phyloP scores from a whole-genome alignment of 2,797 vertebrate species.

The Pseudochaenichthys georgianus region DNA sequence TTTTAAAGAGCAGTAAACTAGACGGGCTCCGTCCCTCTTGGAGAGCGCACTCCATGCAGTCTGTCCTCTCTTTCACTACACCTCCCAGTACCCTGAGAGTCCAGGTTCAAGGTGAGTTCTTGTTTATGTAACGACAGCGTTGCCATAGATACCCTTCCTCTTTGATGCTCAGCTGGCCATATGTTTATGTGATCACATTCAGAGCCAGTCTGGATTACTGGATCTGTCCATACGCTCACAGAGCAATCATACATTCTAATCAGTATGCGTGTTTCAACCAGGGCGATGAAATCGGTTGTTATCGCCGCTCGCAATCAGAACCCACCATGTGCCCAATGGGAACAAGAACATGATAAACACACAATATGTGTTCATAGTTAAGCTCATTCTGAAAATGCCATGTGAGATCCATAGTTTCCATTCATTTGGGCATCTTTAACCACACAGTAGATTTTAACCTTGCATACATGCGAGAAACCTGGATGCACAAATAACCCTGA shows the following conservation, averaged over 20 bases:
- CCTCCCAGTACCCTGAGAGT: no score
- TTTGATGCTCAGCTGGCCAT: background rate
- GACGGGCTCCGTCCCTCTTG: no score
- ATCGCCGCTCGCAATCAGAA: background rate
- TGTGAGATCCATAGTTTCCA: background rate
- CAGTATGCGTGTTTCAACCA: background rate
- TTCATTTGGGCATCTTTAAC: background rate
- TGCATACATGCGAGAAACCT: constrained; percentile 17
- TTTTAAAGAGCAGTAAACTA: no score
- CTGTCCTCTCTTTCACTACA: background rate
- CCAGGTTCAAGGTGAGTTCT: no score
- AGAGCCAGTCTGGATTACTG: background rate
- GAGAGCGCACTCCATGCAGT: background rate
- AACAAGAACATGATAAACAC: background rate
- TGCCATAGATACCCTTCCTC: background rate
- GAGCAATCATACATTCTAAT: background rate
- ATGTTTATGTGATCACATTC: background rate
- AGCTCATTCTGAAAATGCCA: background rate
- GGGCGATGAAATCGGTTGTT: background rate
- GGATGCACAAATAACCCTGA: constrained; percentile 17
- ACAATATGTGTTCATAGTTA: background rate
- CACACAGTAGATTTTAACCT: background rate
- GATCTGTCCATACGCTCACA: background rate
- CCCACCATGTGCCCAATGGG: background rate
- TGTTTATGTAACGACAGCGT: no score